These are phyloP conservation scores for Uloborus plumipes DNA, from an alignment of 2,888 invertebrate genomes.

Conservation along the genomic window DNA sequence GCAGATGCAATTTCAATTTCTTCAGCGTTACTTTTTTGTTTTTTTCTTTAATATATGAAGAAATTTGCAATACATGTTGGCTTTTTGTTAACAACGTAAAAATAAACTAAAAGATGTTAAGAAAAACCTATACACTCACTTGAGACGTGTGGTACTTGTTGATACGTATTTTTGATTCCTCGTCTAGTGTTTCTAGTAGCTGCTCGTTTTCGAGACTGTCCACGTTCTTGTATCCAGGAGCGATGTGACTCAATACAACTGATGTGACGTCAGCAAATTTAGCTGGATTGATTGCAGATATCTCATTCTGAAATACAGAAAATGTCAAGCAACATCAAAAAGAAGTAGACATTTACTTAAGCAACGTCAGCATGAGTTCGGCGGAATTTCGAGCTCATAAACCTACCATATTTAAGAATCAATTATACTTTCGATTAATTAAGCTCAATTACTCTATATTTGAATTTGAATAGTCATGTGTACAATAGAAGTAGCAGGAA, in stretches of 20 bases:
- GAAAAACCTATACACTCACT: not conserved
- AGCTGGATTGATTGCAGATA: slow-evolving; percentile 46
- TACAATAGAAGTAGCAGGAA: too few species aligned
- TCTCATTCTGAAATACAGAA: slow-evolving; percentile 52
- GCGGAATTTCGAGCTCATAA: not conserved
- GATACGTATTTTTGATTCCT: slow-evolving; percentile 74
- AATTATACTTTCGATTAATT: too few species aligned
- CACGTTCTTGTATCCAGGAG: slow-evolving; percentile 74
- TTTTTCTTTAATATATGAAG: too few species aligned
- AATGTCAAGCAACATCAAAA: not conserved
- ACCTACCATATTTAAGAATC: not conserved
- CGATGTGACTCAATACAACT: slow-evolving; percentile 32
- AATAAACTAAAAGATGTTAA: too few species aligned
- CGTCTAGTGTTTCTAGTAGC: slow-evolving; percentile 69
- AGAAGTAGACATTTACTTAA: not conserved
- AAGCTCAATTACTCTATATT: too few species aligned
- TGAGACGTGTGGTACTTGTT: slow-evolving; percentile 74
- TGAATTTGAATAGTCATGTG: too few species aligned
- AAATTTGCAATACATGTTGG: too few species aligned
- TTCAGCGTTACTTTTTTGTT: too few species aligned
- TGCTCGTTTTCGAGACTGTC: slow-evolving; percentile 75
- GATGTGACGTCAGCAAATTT: slow-evolving; percentile 21
- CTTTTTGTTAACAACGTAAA: too few species aligned
- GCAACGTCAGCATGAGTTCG: not conserved
- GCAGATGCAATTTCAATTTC: too few species aligned